Evolutionary conservation across 2,888 invertebrate species (phyloP), one percentile per base, ranked within the genome.

Genomic region (Tricholauxania praeusta): DNA sequence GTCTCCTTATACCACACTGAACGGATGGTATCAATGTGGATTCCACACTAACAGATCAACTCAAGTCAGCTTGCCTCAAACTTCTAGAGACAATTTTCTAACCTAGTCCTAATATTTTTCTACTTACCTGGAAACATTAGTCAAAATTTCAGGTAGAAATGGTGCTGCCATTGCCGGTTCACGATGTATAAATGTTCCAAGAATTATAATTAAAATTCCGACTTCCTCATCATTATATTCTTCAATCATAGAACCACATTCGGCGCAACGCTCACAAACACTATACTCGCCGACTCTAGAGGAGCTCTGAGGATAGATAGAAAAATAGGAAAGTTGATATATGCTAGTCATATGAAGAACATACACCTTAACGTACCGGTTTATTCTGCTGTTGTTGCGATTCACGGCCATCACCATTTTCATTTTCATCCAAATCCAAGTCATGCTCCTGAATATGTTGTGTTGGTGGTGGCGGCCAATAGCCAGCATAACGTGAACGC

Each of bases 201-300:
- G 89, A 76, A 94, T 94, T 64, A 98, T 95, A 80, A 99, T 95
- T 82, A 97, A 94, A 71, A 99, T 90, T 0, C 97, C 97, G 73
- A 98, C 90, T 85, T 99, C 98, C 85, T 99, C 99, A 85, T 99
- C 99, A 77, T 96, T 97, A 88, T 98, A 99, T 85, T 96, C 94
- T 86, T 98, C 97, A 75, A 93, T 91, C 5, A 93, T 90, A 1
- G 93, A 92, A 17, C 97, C 97, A 87, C 99, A 99, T 84, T 97
- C 96, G 0, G 95, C 92, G 84, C 89, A 91, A 87, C 92, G 89
- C 73, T 93, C 91, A 79, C 90, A 91, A 28, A 93, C 90, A 76
- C 92, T 93, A 72, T 93, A 93, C 71, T 93, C 93, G 0, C 93
- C 93, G 47, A 92, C 90, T 64, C 87, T 82, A 68, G 91, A 91